Conservation (phyloP, 1,140 invertebrate genomes). For the Geopemphigus sp. region DNA sequence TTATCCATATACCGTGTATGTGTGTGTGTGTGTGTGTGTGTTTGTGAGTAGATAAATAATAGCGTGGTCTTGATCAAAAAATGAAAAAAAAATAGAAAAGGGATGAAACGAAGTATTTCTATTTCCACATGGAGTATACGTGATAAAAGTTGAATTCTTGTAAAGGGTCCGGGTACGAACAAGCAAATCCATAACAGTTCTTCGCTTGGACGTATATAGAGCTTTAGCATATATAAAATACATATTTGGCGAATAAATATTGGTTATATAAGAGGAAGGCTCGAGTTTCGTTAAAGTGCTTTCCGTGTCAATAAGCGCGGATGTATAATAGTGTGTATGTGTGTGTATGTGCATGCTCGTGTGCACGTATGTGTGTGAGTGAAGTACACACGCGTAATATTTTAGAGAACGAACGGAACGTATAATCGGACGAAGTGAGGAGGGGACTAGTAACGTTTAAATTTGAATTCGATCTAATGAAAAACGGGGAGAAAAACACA, state of each 20-base stretch:
- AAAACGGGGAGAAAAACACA: neutral
- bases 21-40: neutral
- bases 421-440: neutral
- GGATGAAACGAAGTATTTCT: neutral
- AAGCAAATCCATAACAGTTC: slow-evolving; percentile 14
- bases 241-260: neutral
- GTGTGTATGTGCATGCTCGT: too few relatives aligned
- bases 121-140: neutral
- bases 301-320: neutral
- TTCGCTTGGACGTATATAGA: neutral
- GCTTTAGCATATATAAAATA: neutral
- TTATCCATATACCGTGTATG: neutral
- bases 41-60: neutral
- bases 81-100: neutral
- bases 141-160: neutral
- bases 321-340: too few relatives aligned
- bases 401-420: neutral
- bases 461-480: neutral
- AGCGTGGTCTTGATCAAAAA: neutral
- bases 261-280: neutral
- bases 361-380: neutral
- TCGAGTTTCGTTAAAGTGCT: slow-evolving; percentile 3
- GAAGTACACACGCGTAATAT: neutral
- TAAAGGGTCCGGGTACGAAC: neutral
- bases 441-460: neutral